These are phyloP conservation scores for Pristionchus fissidentatus DNA, from an alignment of 2,888 invertebrate species.

Conservation along the genomic window DNA sequence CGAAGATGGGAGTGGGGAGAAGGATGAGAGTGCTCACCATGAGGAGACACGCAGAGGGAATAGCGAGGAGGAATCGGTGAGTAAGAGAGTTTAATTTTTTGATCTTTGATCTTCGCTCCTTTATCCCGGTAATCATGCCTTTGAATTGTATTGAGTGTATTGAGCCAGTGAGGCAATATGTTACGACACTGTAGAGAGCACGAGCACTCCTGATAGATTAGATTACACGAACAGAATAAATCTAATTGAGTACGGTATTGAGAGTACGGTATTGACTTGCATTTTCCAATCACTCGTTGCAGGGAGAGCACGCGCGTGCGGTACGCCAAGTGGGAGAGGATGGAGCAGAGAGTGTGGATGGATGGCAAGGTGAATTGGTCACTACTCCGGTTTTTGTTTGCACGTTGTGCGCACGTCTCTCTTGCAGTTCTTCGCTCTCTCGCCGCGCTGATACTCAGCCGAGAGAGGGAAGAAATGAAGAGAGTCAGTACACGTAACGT, in stretches of 20 bases:
- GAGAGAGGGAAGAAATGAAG: neutral
- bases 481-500: too few species aligned
- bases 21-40: neutral
- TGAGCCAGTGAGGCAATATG: too few species aligned
- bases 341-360: conserved; percentile 14
- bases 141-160: neutral
- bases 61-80: conserved; percentile 20
- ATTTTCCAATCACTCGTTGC: neutral
- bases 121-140: too few species aligned
- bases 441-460: neutral
- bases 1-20: neutral
- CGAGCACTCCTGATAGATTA: too few species aligned
- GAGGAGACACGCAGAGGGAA: conserved; percentile 15
- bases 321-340: conserved; percentile 36
- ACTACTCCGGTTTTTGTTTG: too few species aligned
- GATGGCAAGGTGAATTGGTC: conserved; percentile 11
- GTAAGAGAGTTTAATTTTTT: too few species aligned
- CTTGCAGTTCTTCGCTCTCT: neutral
- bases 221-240: too few species aligned
- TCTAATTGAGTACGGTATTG: neutral
- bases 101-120: too few species aligned
- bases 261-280: neutral
- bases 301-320: conserved; percentile 35
- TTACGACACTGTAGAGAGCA: too few species aligned
- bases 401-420: too few species aligned